phyloP scores from a whole-genome alignment of 2,888 invertebrate genomes.

The Synergus itoensis region DNA sequence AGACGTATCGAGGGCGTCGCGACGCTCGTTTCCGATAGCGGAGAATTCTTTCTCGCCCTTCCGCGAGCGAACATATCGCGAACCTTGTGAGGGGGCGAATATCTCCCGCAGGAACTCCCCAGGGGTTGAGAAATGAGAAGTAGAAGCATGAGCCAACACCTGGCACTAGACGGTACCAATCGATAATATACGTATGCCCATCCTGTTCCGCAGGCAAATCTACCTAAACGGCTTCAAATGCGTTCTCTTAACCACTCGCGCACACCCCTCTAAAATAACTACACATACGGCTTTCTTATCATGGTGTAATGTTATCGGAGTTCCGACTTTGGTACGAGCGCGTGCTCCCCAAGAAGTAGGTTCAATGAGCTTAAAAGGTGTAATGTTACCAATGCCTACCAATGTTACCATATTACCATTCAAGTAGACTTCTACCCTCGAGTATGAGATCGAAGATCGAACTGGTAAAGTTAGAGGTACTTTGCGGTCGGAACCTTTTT shows the following conservation, averaged over 20 bases:
- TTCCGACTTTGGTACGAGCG: constrained; percentile 31
- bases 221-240: constrained; percentile 1
- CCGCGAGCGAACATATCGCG: not conserved
- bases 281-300: constrained; percentile 26
- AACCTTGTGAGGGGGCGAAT: constrained; percentile 30
- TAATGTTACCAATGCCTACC: constrained; percentile 8
- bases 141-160: constrained; percentile 29
- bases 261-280: constrained; percentile 34
- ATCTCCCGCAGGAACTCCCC: constrained; percentile 32
- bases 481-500: constrained; percentile 19
- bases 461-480: constrained; percentile 2
- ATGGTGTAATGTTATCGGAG: constrained; percentile 18
- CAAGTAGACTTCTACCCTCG: not conserved
- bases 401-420: not conserved
- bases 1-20: too few relatives aligned
- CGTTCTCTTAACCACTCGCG: constrained; percentile 8
- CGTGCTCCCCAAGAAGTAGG: constrained; percentile 28
- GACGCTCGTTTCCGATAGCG: not conserved
- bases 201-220: constrained; percentile 6
- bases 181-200: constrained; percentile 29
- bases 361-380: constrained; percentile 13
- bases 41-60: not conserved
- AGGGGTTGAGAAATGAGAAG: constrained; percentile 30
- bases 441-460: constrained; percentile 23
- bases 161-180: constrained; percentile 37